Percentiles rank a stretch among this genome's conserved stretches.
Conservation (phyloP, 2,797 vertebrate species). For the Fundulus diaphanus region DNA sequence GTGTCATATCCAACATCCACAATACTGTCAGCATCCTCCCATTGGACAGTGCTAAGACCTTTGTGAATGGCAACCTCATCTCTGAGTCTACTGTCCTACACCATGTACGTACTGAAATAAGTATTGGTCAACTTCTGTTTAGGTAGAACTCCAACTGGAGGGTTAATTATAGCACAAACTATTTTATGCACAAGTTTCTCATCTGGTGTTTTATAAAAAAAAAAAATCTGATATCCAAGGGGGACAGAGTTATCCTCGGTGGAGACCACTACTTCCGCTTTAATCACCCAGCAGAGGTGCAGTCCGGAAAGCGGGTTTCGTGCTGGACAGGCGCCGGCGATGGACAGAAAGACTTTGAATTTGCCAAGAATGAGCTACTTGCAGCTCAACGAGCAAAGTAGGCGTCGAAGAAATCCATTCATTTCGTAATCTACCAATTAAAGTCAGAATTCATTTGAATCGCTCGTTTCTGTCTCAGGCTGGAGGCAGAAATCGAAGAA, state of each 20-base stretch:
- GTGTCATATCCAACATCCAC: slow-evolving; percentile 85
- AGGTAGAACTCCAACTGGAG: background rate
- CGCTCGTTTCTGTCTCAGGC: slow-evolving; percentile 71
- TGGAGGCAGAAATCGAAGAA: slow-evolving; percentile 94
- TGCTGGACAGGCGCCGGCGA: slow-evolving; percentile 78
- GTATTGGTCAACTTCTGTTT: background rate
- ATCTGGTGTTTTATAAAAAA: background rate
- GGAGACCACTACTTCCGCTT: slow-evolving; percentile 98
- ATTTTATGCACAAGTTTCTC: background rate
- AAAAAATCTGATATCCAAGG: slow-evolving; percentile 75
- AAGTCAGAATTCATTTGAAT: slow-evolving; percentile 6
- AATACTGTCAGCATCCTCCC: slow-evolving; percentile 87
- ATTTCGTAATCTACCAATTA: background rate
- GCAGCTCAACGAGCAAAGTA: slow-evolving; percentile 88
- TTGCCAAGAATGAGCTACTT: slow-evolving; percentile 94
- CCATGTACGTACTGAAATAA: slow-evolving; percentile 84
- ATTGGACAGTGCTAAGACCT: slow-evolving; percentile 88
- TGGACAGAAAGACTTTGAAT: slow-evolving; percentile 93
- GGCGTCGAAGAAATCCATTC: slow-evolving; percentile 60
- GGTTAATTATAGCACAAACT: background rate
- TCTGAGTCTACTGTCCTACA: slow-evolving; percentile 85
- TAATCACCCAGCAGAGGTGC: slow-evolving; percentile 94
- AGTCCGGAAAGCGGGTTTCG: slow-evolving; percentile 81
- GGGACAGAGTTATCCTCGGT: slow-evolving; percentile 93
- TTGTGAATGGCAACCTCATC: slow-evolving; percentile 90